phyloP scores from a whole-genome alignment of 2,888 invertebrate species.

The Laothoe populi region DNA sequence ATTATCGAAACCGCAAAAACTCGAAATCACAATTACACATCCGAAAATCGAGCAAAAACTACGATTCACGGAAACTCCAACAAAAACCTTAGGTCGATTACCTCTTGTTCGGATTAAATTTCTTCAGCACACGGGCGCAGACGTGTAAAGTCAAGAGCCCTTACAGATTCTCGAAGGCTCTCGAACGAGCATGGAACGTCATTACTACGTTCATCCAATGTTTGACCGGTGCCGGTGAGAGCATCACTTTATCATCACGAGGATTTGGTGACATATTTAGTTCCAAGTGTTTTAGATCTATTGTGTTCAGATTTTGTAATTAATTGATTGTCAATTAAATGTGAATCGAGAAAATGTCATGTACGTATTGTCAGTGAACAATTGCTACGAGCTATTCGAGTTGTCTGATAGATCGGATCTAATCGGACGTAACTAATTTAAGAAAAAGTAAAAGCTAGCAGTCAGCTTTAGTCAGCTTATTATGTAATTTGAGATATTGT shows the following conservation, averaged over 20 bases:
- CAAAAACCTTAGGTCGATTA: conserved; percentile 55
- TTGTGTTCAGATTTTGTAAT: conserved; percentile 17
- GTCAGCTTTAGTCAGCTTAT: too few species aligned
- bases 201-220: conserved; percentile 39
- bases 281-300: not conserved
- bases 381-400: not conserved
- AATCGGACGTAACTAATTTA: too few species aligned
- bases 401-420: too few species aligned
- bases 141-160: conserved; percentile 62
- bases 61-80: conserved; percentile 31
- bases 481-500: too few species aligned
- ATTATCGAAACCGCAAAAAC: conserved; percentile 15
- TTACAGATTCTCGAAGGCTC: conserved; percentile 34
- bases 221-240: conserved; percentile 39
- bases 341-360: conserved; percentile 2
- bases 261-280: conserved; percentile 22
- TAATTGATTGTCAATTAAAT: conserved; percentile 8
- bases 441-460: too few species aligned
- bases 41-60: conserved; percentile 33
- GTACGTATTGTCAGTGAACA: not conserved
- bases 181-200: conserved; percentile 43
- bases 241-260: conserved; percentile 44
- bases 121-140: conserved; percentile 40
- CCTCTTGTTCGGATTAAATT: conserved; percentile 62
- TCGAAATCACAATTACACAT: conserved; percentile 17